phyloP scores from a whole-genome alignment of 1,140 invertebrate species.

The Rhagoletis zephyria region DNA sequence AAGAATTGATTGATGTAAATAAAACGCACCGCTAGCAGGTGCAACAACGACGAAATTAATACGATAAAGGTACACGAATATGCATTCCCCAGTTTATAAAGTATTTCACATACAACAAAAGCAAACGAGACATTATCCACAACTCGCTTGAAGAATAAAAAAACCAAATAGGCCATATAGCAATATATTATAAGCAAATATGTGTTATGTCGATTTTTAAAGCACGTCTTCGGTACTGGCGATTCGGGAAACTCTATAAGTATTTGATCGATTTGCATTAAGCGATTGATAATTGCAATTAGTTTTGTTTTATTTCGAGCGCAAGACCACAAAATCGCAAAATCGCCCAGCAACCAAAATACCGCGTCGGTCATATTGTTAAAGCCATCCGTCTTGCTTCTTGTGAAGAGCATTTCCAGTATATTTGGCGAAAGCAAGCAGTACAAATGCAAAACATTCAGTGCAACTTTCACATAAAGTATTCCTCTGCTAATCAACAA shows the following conservation, averaged over 20 bases:
- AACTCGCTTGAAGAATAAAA: not conserved
- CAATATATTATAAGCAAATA: not conserved
- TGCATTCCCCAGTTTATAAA: not conserved
- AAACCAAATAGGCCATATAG: not conserved
- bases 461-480: not conserved
- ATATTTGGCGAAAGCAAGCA: not conserved
- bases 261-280: not conserved
- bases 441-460: not conserved
- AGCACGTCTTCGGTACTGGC: too few species aligned
- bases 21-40: not conserved
- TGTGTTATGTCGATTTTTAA: not conserved
- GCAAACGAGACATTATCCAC: not conserved
- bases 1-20: not conserved
- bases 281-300: not conserved
- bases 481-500: not conserved
- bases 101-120: not conserved
- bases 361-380: not conserved
- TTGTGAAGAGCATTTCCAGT: not conserved
- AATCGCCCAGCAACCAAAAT: not conserved
- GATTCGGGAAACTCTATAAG: not conserved
- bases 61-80: not conserved
- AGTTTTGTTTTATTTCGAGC: not conserved
- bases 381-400: slow-evolving; percentile 17
- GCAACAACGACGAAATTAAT: not conserved
- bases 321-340: not conserved